Evolutionary conservation across 2,797 vertebrate species (phyloP), one percentile per base, ranked within the genome.

Genomic region (Lithobates sylvaticus): DNA sequence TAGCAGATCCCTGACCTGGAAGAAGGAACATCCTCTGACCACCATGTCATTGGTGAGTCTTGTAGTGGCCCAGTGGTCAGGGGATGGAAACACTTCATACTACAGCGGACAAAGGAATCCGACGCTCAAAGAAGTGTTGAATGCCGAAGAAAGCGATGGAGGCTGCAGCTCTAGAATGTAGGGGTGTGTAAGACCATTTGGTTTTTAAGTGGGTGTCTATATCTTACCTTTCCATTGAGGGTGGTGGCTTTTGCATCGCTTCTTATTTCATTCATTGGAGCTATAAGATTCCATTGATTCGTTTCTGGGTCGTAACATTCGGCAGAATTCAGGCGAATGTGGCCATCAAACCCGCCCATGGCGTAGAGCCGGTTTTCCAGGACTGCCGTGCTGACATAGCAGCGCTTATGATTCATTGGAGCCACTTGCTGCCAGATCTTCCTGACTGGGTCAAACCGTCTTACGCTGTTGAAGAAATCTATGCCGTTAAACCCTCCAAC

Each of bases 281-380:
- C 86, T 0, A 97, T 96, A 13, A 94, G 81, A 0, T 87, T 96
- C 97, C 96, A 97, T 86, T 96, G 96, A 88, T 97, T 97, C 54
- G 90, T 94, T 76, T 95, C 92, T 0, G 96, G 95, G 23, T 93
- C 89, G 0, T 96, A 97, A 0, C 91, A 87, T 58, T 98, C 97
- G 0, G 94, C 96, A 0, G 94, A 94, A 88, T 89, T 95, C 71
- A 96, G 93, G 4, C 93, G 90, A 9, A 5, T 26, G 0, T 92
- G 88, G 13, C 97, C 95, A 0, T 97, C 92, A 10, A 90, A 95
- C 10, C 97, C 97, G 23, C 97, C 97, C 90, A 98, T 92, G 84
- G 96, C 96, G 0, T 97, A 98, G 86, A 98, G 95, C 83, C 88
- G 92, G 10, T 93, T 90, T 0, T 94, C 86, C 54, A 97, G 91